Percentiles rank a stretch among this genome's conserved stretches.
These are phyloP conservation scores for Hydropsyche tenuis DNA, from an alignment of 1,140 invertebrate species.

Conservation along the genomic window DNA sequence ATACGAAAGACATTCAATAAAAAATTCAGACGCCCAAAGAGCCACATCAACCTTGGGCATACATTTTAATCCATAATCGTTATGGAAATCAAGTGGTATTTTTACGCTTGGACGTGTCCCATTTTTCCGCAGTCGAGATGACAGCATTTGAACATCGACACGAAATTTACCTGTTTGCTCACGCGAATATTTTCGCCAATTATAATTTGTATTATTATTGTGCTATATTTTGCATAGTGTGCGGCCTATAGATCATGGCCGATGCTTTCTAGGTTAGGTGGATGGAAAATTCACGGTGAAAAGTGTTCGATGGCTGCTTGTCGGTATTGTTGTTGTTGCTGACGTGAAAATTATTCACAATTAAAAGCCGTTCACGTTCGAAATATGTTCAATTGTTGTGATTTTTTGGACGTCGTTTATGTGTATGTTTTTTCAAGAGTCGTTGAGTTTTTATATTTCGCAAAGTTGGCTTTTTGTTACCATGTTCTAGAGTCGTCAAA, in stretches of 20 bases:
- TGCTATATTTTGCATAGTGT: too few species aligned
- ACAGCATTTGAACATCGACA: slow-evolving; percentile 1
- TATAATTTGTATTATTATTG: too few species aligned
- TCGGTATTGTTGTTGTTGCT: neutral
- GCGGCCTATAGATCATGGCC: too few species aligned
- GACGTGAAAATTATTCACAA: neutral
- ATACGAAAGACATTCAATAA: too few species aligned
- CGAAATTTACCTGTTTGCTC: slow-evolving; percentile 13
- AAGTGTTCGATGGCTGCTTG: neutral
- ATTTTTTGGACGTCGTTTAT: too few species aligned
- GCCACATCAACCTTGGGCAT: neutral
- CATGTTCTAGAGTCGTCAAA: too few species aligned
- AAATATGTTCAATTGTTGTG: neutral
- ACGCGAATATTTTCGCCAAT: too few species aligned
- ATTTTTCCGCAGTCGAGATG: slow-evolving; percentile 9
- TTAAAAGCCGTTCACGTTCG: slow-evolving; percentile 11
- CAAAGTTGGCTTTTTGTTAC: too few species aligned
- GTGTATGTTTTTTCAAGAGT: too few species aligned
- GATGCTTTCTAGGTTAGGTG: too few species aligned
- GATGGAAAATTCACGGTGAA: neutral
- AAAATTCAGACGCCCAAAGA: too few species aligned
- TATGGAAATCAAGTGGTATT: neutral
- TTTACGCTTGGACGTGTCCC: slow-evolving; percentile 1
- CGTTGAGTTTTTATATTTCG: too few species aligned
- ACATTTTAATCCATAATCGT: slow-evolving; percentile 1